These are phyloP conservation scores for Dryococelus australis DNA, from an alignment of 2,888 invertebrate species.

Conservation along the genomic window DNA sequence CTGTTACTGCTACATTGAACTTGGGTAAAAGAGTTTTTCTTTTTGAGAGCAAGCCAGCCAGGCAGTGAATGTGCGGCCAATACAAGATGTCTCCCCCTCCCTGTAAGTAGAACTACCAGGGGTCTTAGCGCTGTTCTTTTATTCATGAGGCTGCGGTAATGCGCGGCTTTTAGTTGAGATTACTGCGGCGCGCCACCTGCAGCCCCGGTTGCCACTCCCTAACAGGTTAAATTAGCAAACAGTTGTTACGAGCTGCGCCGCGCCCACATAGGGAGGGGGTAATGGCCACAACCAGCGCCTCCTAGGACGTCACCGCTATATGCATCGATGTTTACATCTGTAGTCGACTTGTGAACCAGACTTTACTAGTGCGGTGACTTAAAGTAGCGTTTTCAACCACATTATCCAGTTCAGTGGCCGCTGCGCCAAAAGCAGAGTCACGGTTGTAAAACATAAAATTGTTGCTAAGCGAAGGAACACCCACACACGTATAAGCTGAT, in stretches of 20 bases:
- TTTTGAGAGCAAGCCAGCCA: not conserved
- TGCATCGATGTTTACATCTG: no score
- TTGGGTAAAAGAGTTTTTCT: not conserved
- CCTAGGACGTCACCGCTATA: not conserved
- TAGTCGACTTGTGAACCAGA: no score
- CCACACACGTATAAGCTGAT: no score
- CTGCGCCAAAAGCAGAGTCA: no score
- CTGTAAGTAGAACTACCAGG: not conserved
- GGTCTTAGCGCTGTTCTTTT: not conserved
- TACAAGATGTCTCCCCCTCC: not conserved
- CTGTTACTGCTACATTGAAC: no score
- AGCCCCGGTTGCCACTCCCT: not conserved
- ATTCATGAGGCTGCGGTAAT: not conserved
- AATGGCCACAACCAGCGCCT: not conserved
- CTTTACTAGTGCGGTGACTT: no score
- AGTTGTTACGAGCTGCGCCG: not conserved
- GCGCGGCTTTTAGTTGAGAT: slow-evolving; percentile 9
- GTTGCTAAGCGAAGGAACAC: no score
- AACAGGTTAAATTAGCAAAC: slow-evolving; percentile 11
- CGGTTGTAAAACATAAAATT: no score
- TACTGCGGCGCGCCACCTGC: not conserved
- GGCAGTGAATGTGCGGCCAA: not conserved
- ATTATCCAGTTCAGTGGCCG: no score
- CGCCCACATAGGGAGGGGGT: not conserved
- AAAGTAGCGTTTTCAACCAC: no score